A percentile compares a stretch with the other conserved stretches of the same genome.
Conservation (phyloP, 2,113 vertebrate genomes). For the Onychorhynchus coronatus region DNA sequence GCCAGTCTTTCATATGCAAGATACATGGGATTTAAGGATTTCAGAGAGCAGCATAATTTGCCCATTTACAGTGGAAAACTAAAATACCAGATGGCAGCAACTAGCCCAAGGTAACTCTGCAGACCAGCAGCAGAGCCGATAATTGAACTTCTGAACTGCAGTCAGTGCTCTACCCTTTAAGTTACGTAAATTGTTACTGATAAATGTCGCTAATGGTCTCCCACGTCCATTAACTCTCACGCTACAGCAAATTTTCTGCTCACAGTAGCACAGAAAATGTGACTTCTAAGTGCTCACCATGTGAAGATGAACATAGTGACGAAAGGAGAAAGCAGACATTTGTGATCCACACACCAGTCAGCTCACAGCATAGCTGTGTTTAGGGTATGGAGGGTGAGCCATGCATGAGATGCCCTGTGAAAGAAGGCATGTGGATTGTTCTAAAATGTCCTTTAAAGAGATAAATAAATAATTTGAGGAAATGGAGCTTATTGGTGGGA, state of each 20-base stretch:
- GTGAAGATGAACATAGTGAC: not conserved
- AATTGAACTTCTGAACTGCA: not conserved
- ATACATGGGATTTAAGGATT: not conserved
- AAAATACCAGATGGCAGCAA: not conserved
- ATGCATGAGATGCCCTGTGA: not conserved
- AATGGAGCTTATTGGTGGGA: not conserved
- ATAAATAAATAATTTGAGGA: rapidly evolving
- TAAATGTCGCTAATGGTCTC: not conserved
- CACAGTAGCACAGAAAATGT: not conserved
- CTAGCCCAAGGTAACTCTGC: not conserved
- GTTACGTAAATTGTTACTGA: not conserved
- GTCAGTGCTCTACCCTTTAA: not conserved
- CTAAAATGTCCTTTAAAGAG: not conserved
- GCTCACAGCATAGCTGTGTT: not conserved
- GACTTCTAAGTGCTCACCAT: not conserved
- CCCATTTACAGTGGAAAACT: not conserved
- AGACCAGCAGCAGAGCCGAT: not conserved
- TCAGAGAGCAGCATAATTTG: not conserved
- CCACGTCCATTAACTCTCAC: not conserved
- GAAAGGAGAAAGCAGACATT: not conserved
- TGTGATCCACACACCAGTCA: not conserved
- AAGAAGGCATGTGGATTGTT: not conserved
- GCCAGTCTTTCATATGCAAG: not conserved
- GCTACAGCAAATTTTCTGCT: not conserved
- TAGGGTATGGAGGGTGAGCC: not conserved